Conservation (phyloP, 2,888 invertebrate genomes). For the Mystacides longicornis region DNA sequence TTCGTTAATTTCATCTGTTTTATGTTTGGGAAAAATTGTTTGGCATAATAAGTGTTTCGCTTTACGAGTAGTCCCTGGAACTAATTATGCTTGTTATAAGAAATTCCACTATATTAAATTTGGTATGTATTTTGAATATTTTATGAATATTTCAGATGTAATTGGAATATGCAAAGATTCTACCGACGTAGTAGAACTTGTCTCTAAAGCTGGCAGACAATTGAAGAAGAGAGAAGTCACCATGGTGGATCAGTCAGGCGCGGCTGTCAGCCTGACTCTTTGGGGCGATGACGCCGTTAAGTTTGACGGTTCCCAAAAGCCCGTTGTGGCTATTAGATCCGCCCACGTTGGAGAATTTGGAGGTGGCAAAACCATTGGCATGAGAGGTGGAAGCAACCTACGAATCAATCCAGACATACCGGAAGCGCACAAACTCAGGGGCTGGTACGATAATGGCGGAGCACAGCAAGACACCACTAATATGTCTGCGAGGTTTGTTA, state of each 20-base stretch:
- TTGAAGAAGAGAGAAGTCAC: constrained; percentile 83
- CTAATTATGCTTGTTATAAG: no score
- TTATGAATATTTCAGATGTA: no score
- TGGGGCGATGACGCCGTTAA: constrained; percentile 88
- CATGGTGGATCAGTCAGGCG: constrained; percentile 77
- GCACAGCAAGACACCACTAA: constrained; percentile 52
- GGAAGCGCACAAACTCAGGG: constrained; percentile 77
- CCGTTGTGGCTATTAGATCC: constrained; percentile 72
- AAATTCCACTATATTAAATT: no score
- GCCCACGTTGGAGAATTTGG: constrained; percentile 81
- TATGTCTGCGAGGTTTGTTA: constrained; percentile 53
- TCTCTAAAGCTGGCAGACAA: constrained; percentile 71
- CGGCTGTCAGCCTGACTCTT: constrained; percentile 70
- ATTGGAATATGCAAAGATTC: constrained; percentile 78
- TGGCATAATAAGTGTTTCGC: no score
- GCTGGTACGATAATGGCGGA: constrained; percentile 87
- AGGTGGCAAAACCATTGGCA: constrained; percentile 65
- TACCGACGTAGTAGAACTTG: constrained; percentile 64
- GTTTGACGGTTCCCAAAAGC: constrained; percentile 69
- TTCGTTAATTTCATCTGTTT: no score
- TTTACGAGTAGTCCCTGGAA: no score
- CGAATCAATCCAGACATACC: constrained; percentile 83
- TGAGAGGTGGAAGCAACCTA: constrained; percentile 53
- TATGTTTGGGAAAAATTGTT: no score
- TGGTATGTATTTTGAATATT: no score